A percentile compares a stretch with the other conserved stretches of the same genome.
Conservation (phyloP, 2,888 invertebrate species). For the Agonopterix arenella region DNA sequence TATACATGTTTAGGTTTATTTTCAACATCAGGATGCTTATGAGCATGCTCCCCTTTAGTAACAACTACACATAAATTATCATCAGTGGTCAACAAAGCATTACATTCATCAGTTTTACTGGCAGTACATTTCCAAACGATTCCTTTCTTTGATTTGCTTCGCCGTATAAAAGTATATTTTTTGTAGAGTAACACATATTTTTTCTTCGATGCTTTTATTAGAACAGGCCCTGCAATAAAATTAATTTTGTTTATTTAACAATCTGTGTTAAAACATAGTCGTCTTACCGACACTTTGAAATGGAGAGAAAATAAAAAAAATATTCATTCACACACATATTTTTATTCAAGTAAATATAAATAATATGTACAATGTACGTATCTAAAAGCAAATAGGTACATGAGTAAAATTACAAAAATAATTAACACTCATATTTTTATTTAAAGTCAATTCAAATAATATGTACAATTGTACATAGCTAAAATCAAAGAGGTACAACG, state of each 20-base stretch:
- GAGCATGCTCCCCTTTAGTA: conserved; percentile 40
- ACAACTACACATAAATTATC: conserved; percentile 46
- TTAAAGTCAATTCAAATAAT: too few relatives aligned
- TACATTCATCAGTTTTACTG: conserved; percentile 48
- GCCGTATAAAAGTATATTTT: conserved; percentile 39
- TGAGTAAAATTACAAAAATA: too few relatives aligned
- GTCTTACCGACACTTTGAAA: too few relatives aligned
- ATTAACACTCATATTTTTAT: too few relatives aligned
- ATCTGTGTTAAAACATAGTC: too few relatives aligned
- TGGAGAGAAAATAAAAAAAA: too few relatives aligned
- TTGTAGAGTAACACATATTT: conserved; percentile 46
- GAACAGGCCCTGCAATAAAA: conserved; percentile 43
- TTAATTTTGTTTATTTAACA: neutral
- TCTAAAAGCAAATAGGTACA: too few relatives aligned
- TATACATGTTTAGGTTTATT: conserved; percentile 60
- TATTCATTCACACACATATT: too few relatives aligned
- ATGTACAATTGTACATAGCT: too few relatives aligned
- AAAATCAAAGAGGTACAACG: too few relatives aligned
- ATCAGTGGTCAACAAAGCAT: conserved; percentile 48
- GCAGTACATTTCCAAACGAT: conserved; percentile 57
- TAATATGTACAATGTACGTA: too few relatives aligned
- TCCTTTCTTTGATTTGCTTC: conserved; percentile 58
- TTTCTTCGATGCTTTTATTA: conserved; percentile 51
- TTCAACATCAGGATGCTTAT: conserved; percentile 30
- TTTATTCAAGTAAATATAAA: too few relatives aligned